These are phyloP conservation scores for Agrochola lychnidis DNA, from an alignment of 2,888 invertebrate species.

Conservation along the genomic window DNA sequence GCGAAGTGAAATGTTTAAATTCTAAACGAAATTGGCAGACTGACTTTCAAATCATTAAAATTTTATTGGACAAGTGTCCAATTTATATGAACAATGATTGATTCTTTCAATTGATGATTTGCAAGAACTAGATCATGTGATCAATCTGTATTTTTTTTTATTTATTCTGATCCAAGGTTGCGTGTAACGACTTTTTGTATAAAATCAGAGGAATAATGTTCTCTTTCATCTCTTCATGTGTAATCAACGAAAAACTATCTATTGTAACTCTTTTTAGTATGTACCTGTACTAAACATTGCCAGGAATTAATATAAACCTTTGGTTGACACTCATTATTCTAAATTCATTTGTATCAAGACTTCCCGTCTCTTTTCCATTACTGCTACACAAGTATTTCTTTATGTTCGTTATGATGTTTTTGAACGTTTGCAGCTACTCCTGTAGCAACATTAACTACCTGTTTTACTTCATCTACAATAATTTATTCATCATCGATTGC, in stretches of 20 bases:
- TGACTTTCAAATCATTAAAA: constrained; percentile 7
- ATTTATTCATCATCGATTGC: constrained; percentile 33
- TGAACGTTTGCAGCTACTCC: not conserved
- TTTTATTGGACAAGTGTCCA: constrained; percentile 25
- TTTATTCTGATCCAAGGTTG: constrained; percentile 2
- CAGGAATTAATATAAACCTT: not conserved
- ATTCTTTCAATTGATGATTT: constrained; percentile 32
- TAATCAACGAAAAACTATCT: not conserved
- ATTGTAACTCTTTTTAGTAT: not conserved
- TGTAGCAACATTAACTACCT: not conserved
- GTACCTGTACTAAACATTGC: not conserved
- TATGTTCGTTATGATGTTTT: not conserved
- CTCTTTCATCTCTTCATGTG: not conserved
- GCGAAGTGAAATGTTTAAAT: constrained; percentile 12
- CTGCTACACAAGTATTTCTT: not conserved
- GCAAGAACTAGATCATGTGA: constrained; percentile 15
- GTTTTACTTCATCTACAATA: not conserved
- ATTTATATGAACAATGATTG: constrained; percentile 8
- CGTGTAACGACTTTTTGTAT: constrained; percentile 11
- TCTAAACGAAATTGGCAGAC: constrained; percentile 13
- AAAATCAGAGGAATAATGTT: not conserved
- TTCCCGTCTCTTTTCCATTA: not conserved
- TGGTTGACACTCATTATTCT: not conserved
- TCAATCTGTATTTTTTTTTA: constrained; percentile 11
- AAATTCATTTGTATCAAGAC: not conserved